Evolutionary conservation across 2,888 invertebrate species (phyloP), one percentile per base, ranked within the genome.

Genomic region (Augiades crinisus): DNA sequence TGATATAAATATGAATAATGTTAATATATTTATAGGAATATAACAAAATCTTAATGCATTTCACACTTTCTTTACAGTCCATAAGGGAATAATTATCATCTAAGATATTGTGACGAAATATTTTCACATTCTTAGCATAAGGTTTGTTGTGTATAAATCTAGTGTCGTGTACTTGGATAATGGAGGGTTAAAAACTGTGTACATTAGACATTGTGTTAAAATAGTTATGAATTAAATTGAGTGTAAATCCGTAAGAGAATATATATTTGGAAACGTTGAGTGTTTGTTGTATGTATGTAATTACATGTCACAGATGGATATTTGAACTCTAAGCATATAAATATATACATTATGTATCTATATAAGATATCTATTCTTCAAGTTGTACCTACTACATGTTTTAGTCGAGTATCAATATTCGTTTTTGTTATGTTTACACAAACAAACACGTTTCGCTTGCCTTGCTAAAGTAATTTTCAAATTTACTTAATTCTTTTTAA

Each of bases 21-120:
- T 84, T 86, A 85, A 83, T 81, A 79, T 87, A 88, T 85, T 86
- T 82, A 68, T 88, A 87, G 84, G 85, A 63, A 69, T 81, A 76
- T 84, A 85, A 84, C 80, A 85, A 83, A 56, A 83, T 83, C 81
- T 80, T 84, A 81, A 82, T 88, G 88, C 88, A 89, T 89, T 89
- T 89, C 84, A 84, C 86, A 81, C 75, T 87, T 88, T 85, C 86
- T 85, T 82, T 83, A 86, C 83, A 85, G 86, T 86, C 84, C 84
- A 81, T 85, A 83, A 77, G 78, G 77, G 66, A 78, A 78, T 82
- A 78, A 77, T 72, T 72, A 78, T 68, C 74, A 72, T 76, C 76
- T 82, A 81, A 81, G 81, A 78, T 84, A 81, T 81, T 81, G 78
- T 81, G 84, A 81, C 77, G 75, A 82, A 81, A 85, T 87, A 87